Base-by-base conservation (phyloP, 2,113 vertebrate species). In the Prionailurus viverrinus region DNA sequence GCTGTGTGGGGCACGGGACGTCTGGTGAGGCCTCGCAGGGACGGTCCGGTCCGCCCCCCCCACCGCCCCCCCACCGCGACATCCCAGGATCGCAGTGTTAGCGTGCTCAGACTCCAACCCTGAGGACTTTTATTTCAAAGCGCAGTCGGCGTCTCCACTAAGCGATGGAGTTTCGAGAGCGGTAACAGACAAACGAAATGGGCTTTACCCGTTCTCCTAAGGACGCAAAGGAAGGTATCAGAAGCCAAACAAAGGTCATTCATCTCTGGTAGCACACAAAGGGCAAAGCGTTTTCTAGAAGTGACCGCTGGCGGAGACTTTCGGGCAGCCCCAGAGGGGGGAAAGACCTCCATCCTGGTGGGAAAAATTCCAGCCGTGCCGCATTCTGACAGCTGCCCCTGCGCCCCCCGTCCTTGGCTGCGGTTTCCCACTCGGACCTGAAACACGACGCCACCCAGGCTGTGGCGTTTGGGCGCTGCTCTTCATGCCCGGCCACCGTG, bases 191-290 rank as follows among this genome's bases (percentile, higher is more conserved):
- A 39, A 84, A 39, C 69, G 48, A 81, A 45, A 31, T 68, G 12
- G 55, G 45, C 11, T 79, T 61, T 36, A 19, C 3, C 41, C 27
- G 45, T 66, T 68, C 65, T n/a, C 39, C 7, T 39, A 90, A 51
- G 65, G 85, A 93, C n/a, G n/a, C 29, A 79, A 87, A 66, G 58
- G 71, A 85, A 53, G 76, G 82, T 65, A 74, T 48, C 66, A 39
- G 33, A 79, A 33, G 51, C 53, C 78, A 78, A 95, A 69, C 58
- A 63, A 93, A 90, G 63, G 51, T 36, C 31, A 3, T 45, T 86
- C 82, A 7, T 79, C 39, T 63, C 13, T 79, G 55, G 45, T 55
- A n/a, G 14, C 36, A 12, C 36, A 31, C 73, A 36, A 81, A 87
- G 53, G 36, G 53, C 63, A 71, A 88, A 81, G 36, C 39, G 21